Evolutionary conservation across 2,113 vertebrate genomes (phyloP).

Genomic region (Meleagris gallopavo): DNA sequence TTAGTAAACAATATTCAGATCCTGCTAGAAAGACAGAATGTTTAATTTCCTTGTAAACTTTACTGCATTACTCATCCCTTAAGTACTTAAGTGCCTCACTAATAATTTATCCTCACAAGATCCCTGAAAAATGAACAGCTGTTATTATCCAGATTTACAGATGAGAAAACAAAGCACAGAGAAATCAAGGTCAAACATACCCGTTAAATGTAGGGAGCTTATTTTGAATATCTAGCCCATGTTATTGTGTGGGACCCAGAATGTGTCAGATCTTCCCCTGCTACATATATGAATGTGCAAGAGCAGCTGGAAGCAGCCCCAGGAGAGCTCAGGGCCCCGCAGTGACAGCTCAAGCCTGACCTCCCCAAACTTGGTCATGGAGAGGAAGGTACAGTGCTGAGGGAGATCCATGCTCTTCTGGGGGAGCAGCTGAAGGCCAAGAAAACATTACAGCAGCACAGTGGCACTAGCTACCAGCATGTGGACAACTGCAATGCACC

Average conservation of each 20-base stretch:
- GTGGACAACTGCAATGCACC: not conserved
- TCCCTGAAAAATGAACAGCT: constrained; percentile 43
- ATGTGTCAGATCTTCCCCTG: not conserved
- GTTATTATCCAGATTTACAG: constrained; percentile 44
- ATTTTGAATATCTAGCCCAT: not conserved
- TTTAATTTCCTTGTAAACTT: constrained; percentile 52
- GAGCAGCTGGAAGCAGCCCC: not conserved
- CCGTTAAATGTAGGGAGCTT: not conserved
- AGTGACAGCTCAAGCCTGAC: not conserved
- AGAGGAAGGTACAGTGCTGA: not conserved
- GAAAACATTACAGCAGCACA: not conserved
- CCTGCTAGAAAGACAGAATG: constrained; percentile 48
- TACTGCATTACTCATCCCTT: constrained; percentile 54
- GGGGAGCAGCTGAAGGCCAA: not conserved
- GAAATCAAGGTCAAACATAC: constrained; percentile 36
- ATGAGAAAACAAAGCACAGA: constrained; percentile 35
- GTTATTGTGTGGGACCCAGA: not conserved
- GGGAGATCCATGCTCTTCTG: not conserved
- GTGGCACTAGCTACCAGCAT: not conserved
- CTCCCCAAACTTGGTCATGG: not conserved
- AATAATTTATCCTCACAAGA: constrained; percentile 60
- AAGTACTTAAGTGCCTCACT: constrained; percentile 55
- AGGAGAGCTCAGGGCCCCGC: not conserved
- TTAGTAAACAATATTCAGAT: constrained; percentile 52
- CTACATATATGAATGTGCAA: not conserved